Evolutionary conservation across 92 coral and sea anemone species (phyloP).

Genomic region (Porites divaricata): DNA sequence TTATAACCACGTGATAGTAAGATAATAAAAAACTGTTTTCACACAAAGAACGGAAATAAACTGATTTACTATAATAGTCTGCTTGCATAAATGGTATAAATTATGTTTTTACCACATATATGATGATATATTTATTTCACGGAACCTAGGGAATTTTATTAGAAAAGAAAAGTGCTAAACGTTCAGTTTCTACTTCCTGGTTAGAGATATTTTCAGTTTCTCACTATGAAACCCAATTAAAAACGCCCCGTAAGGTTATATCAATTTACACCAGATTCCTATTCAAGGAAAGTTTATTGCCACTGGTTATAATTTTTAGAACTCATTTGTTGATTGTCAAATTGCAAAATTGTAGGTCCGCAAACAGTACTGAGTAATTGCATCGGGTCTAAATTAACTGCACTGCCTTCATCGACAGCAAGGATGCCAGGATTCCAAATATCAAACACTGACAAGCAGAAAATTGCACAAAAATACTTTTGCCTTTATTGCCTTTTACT

Average conservation of each 20-base stretch:
- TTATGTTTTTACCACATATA: no score
- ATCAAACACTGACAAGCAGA: conserved; percentile 28
- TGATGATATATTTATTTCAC: no score
- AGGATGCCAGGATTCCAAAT: conserved; percentile 57
- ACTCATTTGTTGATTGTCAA: neutral
- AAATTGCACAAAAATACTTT: conserved; percentile 31
- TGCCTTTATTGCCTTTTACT: conserved; percentile 47
- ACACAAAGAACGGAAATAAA: no score
- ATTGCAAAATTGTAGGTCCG: neutral
- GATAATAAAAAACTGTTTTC: no score
- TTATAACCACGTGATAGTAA: no score
- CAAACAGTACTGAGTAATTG: neutral
- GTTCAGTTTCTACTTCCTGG: neutral
- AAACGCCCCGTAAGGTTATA: no score
- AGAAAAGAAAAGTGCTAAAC: neutral
- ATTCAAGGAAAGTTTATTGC: no score
- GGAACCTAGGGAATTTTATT: no score
- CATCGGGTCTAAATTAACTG: neutral
- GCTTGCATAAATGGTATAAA: no score
- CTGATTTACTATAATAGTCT: no score
- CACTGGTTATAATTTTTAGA: neutral
- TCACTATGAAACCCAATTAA: no score
- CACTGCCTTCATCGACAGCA: neutral
- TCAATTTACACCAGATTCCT: no score
- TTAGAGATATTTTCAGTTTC: neutral